Base-by-base conservation (phyloP, 1,140 invertebrate genomes). In the Papilio aristodemus region DNA sequence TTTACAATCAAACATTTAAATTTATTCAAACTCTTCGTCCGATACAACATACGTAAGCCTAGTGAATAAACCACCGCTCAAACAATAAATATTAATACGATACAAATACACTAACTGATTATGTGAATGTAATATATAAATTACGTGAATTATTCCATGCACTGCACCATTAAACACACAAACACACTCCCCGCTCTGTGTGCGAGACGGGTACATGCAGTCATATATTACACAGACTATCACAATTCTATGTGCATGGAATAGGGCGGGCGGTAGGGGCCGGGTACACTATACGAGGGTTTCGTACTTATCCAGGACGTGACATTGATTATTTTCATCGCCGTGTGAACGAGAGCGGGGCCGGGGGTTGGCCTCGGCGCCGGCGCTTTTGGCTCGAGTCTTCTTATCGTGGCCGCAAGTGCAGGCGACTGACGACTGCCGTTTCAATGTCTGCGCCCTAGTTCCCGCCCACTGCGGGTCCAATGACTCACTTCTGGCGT, bases 231-330 rank as follows among this genome's bases (percentile, higher is more conserved):
- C 70, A 77, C 32, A 70, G 63, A 75, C 76, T 78, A 78, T 84
- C 78, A 81, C 79, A 84, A 78, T 71, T 69, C 58, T 68, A 71
- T 67, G 78, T 78, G 74, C 75, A 75, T 79, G 79, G 78, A 78
- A 76, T 72, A 72, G 70, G 72, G 71, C 57, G 66, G 68, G 73
- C 38, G 59, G 68, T 17, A 64, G 64, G 27, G 67, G 63, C 57
- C 46, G n/a, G 36, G 25, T 50, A 67, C 57, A 73, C 80, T 91
- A 92, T 39, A 92, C 91, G 67, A 92, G 80, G 22, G 91, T 92
- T 73, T 92, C 91, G 72, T 92, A 92, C 74, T 92, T 92, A 70
- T 92, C 91, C 67, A 92, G 86, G 41, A 92, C 86, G 67, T 89
- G 86, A 36, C 71, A 72, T 73, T 87, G 87, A 13, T 82, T 77